Evolutionary conservation across 2,888 invertebrate genomes (phyloP).

Genomic region (Callinectes sapidus): DNA sequence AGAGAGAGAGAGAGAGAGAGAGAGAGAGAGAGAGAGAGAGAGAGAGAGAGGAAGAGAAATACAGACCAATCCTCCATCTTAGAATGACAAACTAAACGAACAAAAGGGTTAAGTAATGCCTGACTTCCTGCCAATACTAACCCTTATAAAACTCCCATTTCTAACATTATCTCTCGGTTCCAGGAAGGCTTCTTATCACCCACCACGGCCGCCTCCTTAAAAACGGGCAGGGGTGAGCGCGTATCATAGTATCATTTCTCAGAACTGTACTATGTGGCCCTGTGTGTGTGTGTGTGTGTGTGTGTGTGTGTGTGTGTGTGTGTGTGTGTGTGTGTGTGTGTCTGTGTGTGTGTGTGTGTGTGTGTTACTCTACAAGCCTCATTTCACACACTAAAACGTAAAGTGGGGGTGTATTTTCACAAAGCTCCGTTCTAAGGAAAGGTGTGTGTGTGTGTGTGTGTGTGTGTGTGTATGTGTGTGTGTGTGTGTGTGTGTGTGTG

Average conservation of each 20-base stretch:
- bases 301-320: conserved; percentile 17
- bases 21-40: conserved; percentile 41
- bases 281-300: conserved; percentile 17
- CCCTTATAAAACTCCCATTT: background rate
- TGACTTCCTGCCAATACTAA: background rate
- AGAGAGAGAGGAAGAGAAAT: background rate
- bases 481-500: conserved; percentile 37
- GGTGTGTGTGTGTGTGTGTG: background rate
- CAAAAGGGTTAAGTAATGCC: background rate
- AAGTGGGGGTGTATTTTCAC: too few relatives aligned
- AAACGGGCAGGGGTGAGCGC: background rate
- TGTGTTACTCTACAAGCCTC: background rate
- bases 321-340: too few relatives aligned
- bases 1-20: conserved; percentile 48
- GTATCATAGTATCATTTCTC: background rate
- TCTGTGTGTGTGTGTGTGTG: too few relatives aligned
- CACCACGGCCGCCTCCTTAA: background rate
- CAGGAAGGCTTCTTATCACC: background rate
- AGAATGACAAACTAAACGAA: background rate
- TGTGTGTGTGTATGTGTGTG: conserved; percentile 22
- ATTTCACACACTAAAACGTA: background rate
- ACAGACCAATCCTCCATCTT: background rate
- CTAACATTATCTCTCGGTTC: background rate
- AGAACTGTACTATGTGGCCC: background rate
- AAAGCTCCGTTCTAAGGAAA: too few relatives aligned